phyloP scores from a whole-genome alignment of 2,797 vertebrate genomes.

The Enteromius fasciolatus region DNA sequence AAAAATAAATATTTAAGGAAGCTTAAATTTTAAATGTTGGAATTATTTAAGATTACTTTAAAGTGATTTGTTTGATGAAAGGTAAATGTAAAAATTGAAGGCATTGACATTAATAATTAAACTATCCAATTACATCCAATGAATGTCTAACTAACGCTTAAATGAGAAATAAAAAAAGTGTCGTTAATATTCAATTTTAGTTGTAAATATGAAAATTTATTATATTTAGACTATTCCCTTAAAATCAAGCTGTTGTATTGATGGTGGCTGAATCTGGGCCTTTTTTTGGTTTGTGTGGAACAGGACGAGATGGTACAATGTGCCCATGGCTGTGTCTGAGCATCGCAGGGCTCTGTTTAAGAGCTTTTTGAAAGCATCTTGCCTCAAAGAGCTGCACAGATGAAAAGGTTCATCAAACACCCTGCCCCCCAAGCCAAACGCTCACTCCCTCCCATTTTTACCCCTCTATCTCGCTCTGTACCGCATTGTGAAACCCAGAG shows the following conservation, averaged over 20 bases:
- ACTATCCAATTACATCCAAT: background rate
- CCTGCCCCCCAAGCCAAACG: slow-evolving; percentile 26
- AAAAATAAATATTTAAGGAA: background rate
- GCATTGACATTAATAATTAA: background rate
- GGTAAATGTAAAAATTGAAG: background rate
- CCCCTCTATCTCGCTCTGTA: slow-evolving; percentile 21
- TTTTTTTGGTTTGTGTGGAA: slow-evolving; percentile 22
- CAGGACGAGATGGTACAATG: slow-evolving; percentile 35
- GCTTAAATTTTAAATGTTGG: background rate
- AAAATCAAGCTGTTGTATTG: background rate
- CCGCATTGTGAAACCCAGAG: slow-evolving; percentile 48
- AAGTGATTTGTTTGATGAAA: background rate
- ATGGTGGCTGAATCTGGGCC: background rate
- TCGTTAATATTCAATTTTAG: background rate
- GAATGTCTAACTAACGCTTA: background rate
- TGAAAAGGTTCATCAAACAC: slow-evolving; percentile 58
- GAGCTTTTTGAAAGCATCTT: slow-evolving; percentile 54
- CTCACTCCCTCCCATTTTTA: slow-evolving; percentile 32
- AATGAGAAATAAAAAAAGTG: background rate
- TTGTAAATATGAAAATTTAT: background rate
- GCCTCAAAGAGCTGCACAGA: slow-evolving; percentile 45
- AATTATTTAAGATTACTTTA: background rate
- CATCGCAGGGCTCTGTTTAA: slow-evolving; percentile 54
- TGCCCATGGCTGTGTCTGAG: slow-evolving; percentile 54
- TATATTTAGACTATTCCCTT: background rate